Evolutionary conservation across 2,113 vertebrate species (phyloP).

Genomic region (Epinephelus fuscoguttatus): DNA sequence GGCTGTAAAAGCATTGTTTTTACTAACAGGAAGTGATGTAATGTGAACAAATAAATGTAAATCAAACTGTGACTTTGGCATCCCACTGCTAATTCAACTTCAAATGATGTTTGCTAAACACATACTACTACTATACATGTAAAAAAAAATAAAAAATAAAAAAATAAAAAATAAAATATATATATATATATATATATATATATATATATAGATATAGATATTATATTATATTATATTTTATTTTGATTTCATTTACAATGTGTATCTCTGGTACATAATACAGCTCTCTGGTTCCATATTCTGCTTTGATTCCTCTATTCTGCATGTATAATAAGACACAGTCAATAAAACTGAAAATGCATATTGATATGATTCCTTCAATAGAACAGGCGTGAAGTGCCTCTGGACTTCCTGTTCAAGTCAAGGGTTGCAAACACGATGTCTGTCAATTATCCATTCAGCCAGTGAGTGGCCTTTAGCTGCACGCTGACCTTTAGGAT

Average conservation of each 20-base stretch:
- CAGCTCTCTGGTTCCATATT: neutral
- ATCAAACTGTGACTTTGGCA: neutral
- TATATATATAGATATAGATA: too few relatives aligned
- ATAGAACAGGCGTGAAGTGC: constrained; percentile 20
- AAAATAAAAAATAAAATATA: too few relatives aligned
- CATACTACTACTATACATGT: too few relatives aligned
- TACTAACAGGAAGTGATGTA: too few relatives aligned
- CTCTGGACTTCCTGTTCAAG: neutral
- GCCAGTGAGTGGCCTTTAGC: constrained; percentile 73
- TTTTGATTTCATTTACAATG: neutral
- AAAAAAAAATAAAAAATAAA: too few relatives aligned
- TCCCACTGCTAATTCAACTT: neutral
- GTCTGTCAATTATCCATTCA: constrained; percentile 70
- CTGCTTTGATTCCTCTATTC: neutral
- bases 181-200: too few relatives aligned
- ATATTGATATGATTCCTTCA: constrained; percentile 20
- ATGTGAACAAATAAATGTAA: neutral
- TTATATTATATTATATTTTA: too few relatives aligned
- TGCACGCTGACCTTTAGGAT: constrained; percentile 72
- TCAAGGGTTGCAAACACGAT: constrained; percentile 11
- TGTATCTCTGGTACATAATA: neutral
- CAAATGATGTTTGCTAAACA: too few relatives aligned
- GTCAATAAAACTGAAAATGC: constrained; percentile 30
- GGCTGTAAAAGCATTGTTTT: too few relatives aligned
- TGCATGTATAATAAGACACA: neutral